Evolutionary conservation across 2,113 vertebrate species (phyloP).

Genomic region (Xiphias gladius): DNA sequence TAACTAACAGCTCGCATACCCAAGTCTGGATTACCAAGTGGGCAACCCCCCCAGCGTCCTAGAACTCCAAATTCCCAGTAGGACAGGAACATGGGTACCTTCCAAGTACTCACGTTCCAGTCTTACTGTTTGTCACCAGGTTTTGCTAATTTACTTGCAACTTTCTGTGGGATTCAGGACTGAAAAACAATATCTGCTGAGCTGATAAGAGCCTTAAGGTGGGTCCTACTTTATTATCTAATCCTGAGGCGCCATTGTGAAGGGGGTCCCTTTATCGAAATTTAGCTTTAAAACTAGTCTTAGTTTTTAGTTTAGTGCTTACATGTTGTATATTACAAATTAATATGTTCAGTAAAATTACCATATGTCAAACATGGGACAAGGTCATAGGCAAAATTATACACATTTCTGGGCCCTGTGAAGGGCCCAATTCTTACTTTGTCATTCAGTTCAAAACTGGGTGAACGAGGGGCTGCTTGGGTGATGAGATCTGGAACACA

Average conservation of each 20-base stretch:
- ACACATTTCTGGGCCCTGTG: too few relatives aligned
- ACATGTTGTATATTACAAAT: too few relatives aligned
- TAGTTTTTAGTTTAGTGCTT: too few relatives aligned
- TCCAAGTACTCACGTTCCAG: background rate
- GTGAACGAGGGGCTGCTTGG: background rate
- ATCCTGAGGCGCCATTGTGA: background rate
- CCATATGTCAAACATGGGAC: background rate
- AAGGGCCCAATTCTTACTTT: too few relatives aligned
- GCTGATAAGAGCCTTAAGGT: background rate
- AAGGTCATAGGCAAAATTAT: background rate
- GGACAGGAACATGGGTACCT: too few relatives aligned
- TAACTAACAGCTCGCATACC: background rate
- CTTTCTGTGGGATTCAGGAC: background rate
- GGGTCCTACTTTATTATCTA: conserved; percentile 3
- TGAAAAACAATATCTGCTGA: background rate
- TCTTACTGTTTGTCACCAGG: background rate
- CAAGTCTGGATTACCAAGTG: background rate
- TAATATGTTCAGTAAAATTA: background rate
- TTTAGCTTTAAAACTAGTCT: too few relatives aligned
- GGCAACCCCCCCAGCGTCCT: too few relatives aligned
- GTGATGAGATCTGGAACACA: too few relatives aligned
- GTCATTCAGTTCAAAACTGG: too few relatives aligned
- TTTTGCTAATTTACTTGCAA: background rate
- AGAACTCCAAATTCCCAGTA: background rate
- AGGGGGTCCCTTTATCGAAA: too few relatives aligned